Conservation (phyloP, 2,888 invertebrate genomes). For the Abrostola triplasia region DNA sequence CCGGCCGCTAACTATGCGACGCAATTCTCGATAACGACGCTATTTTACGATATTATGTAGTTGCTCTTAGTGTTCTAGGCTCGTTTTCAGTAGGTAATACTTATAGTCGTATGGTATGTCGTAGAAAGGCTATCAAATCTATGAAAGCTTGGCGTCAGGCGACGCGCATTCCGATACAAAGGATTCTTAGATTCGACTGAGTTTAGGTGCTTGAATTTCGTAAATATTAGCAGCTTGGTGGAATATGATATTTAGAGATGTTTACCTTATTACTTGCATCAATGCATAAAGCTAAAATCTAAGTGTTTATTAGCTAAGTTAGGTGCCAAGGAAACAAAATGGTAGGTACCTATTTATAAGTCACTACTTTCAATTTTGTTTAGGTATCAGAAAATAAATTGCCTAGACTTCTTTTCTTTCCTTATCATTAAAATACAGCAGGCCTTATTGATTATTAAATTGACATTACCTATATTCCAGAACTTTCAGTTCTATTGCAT, state of each 20-base stretch:
- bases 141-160: slow-evolving; percentile 32
- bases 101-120: not conserved
- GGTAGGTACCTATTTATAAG: slow-evolving; percentile 1
- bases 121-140: slow-evolving; percentile 25
- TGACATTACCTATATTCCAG: not conserved
- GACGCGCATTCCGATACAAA: slow-evolving; percentile 31
- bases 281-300: too few relatives aligned
- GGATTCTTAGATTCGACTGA: slow-evolving; percentile 10
- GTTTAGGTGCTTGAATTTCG: not conserved
- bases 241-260: too few relatives aligned
- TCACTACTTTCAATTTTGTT: not conserved
- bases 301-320: too few relatives aligned
- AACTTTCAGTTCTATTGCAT: not conserved
- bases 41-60: slow-evolving; percentile 13
- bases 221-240: too few relatives aligned
- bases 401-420: not conserved
- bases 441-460: too few relatives aligned
- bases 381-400: not conserved
- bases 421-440: too few relatives aligned
- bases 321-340: too few relatives aligned
- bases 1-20: slow-evolving; percentile 13
- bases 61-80: not conserved
- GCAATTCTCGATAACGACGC: slow-evolving; percentile 28
- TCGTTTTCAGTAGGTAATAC: not conserved
- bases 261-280: too few relatives aligned